Conservation (phyloP, 2,113 vertebrate species). For the Cichladusa arquata region DNA sequence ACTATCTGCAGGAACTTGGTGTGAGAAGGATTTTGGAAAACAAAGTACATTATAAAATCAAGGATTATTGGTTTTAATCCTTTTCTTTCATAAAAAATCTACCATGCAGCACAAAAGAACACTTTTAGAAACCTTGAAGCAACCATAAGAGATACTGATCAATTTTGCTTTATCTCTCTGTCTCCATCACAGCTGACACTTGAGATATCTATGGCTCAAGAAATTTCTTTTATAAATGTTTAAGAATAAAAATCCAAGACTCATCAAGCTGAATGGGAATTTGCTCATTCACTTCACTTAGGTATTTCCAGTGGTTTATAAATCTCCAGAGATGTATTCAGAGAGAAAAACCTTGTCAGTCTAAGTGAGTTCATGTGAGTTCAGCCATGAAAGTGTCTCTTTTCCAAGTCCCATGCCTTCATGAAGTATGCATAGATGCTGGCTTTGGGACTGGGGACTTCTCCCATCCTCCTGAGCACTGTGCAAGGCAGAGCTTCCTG, state of each 20-base stretch:
- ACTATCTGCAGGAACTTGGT: background rate
- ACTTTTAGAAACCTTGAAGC: background rate
- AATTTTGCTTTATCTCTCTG: background rate
- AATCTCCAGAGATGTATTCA: background rate
- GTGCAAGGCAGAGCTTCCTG: background rate
- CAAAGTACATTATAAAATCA: background rate
- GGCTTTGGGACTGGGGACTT: background rate
- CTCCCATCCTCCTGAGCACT: background rate
- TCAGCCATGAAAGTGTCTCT: background rate
- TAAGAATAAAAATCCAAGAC: background rate
- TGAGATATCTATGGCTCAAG: background rate
- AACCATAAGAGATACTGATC: background rate
- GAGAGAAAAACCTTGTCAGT: background rate
- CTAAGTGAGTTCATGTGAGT: background rate
- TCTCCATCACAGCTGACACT: background rate
- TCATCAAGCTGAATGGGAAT: background rate
- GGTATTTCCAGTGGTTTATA: background rate
- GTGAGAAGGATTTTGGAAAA: background rate
- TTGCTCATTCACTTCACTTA: background rate
- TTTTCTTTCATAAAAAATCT: background rate
- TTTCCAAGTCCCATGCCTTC: background rate
- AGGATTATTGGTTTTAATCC: background rate
- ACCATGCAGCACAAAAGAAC: accelerated
- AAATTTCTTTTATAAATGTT: background rate
- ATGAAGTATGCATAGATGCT: background rate